Conservation (phyloP, 2,888 invertebrate genomes). For the Branchipolynoe longqiensis region DNA sequence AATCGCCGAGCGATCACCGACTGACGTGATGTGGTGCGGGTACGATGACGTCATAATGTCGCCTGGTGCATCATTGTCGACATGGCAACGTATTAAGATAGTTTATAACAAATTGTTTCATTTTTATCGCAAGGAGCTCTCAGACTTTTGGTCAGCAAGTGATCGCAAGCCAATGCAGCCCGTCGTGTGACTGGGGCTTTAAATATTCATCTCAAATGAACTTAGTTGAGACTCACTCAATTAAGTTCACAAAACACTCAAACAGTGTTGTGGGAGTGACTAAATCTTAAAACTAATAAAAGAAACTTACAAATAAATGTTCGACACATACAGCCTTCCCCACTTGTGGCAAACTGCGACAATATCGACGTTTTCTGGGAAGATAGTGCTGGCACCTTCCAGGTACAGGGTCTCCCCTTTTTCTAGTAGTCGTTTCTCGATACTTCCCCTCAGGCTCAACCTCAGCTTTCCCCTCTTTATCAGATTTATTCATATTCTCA, state of each 20-base stretch:
- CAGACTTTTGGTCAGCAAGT: background rate
- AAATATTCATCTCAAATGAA: background rate
- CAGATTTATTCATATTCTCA: too few relatives aligned
- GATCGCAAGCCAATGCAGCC: too few relatives aligned
- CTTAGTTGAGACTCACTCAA: background rate
- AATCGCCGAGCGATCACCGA: too few relatives aligned
- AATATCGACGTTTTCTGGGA: slow-evolving; percentile 44
- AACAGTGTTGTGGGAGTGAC: background rate
- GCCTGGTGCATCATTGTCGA: too few relatives aligned
- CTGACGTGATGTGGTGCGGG: background rate
- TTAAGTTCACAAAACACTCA: background rate
- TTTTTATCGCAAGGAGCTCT: background rate
- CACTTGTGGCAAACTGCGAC: slow-evolving; percentile 11
- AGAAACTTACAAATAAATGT: background rate
- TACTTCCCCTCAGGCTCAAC: background rate
- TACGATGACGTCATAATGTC: background rate
- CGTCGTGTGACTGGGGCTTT: background rate
- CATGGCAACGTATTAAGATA: too few relatives aligned
- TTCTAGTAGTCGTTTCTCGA: background rate
- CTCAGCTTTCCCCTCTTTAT: too few relatives aligned
- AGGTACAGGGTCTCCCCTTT: background rate
- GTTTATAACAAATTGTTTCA: too few relatives aligned
- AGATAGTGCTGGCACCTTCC: slow-evolving; percentile 43
- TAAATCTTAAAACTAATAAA: background rate
- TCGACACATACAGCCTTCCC: slow-evolving; percentile 30